Conservation (phyloP, 2,797 vertebrate species). For the Siniperca undulata region DNA sequence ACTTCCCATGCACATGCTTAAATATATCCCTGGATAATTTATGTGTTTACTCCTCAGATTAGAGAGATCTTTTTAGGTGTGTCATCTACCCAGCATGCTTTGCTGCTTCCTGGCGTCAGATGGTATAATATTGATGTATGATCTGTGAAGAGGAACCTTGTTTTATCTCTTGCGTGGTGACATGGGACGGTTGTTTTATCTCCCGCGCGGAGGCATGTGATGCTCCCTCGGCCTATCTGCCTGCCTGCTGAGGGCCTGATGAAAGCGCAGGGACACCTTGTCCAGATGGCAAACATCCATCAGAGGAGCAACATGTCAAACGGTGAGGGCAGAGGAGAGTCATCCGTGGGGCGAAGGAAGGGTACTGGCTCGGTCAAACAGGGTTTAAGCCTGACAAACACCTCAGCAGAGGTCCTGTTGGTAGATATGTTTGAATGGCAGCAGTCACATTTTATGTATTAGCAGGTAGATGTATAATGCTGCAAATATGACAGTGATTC, state of each 20-base stretch:
- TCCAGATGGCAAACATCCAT: slow-evolving; percentile 81
- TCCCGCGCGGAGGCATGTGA: slow-evolving; percentile 56
- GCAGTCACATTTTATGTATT: neutral
- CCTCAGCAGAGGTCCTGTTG: slow-evolving; percentile 10
- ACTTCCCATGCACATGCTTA: slow-evolving; percentile 30
- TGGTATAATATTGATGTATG: slow-evolving; percentile 85
- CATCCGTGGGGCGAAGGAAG: slow-evolving; percentile 53
- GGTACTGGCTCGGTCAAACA: slow-evolving; percentile 46
- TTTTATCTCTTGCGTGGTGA: slow-evolving; percentile 82
- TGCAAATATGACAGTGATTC: neutral
- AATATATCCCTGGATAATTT: slow-evolving; percentile 62
- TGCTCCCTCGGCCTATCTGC: slow-evolving; percentile 47
- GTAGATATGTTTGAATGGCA: slow-evolving; percentile 12
- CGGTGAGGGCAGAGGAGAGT: slow-evolving; percentile 63
- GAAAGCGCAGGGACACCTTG: slow-evolving; percentile 80
- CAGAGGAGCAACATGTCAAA: slow-evolving; percentile 68
- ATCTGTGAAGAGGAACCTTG: slow-evolving; percentile 80
- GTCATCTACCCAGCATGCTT: slow-evolving; percentile 79
- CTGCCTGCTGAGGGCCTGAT: slow-evolving; percentile 73
- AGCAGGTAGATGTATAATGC: neutral
- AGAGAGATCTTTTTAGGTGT: slow-evolving; percentile 71
- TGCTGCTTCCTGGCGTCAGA: slow-evolving; percentile 74
- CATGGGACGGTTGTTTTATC: slow-evolving; percentile 83
- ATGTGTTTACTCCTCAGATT: slow-evolving; percentile 71
- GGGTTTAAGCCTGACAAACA: slow-evolving; percentile 46